These are phyloP conservation scores for Poecilia gillii DNA, from an alignment of 2,797 vertebrate species.

Conservation along the genomic window DNA sequence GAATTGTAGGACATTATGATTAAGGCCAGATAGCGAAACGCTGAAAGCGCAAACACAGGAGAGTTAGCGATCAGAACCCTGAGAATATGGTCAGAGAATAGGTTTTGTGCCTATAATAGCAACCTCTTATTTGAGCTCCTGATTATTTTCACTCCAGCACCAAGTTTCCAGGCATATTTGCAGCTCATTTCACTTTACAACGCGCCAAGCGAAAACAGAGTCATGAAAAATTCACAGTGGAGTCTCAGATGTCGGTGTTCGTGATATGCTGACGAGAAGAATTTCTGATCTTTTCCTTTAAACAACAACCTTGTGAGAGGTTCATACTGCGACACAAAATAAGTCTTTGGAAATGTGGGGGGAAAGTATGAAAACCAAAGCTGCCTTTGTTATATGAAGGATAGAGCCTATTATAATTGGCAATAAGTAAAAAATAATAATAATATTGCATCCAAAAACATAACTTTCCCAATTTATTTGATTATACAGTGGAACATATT, in stretches of 20 bases:
- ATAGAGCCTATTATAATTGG: not conserved
- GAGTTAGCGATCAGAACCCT: not conserved
- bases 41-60: not conserved
- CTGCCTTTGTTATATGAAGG: no score
- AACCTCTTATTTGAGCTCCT: not conserved
- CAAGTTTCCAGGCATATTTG: conserved; percentile 1
- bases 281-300: not conserved
- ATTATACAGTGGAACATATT: not conserved
- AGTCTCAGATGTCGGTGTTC: conserved; percentile 15
- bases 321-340: not conserved
- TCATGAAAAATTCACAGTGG: conserved; percentile 16
- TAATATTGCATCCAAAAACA: not conserved
- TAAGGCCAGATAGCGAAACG: not conserved
- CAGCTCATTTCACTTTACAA: conserved; percentile 1
- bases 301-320: not conserved
- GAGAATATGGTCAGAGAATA: not conserved
- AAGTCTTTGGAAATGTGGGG: not conserved
- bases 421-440: not conserved
- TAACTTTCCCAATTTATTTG: not conserved
- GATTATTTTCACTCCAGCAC: not conserved
- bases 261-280: conserved; percentile 3
- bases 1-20: not conserved
- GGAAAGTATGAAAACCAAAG: no score
- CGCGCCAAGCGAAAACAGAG: conserved; percentile 20
- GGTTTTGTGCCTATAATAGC: not conserved